Conservation (phyloP, 2,888 invertebrate species). For the Tenodera sinensis region DNA sequence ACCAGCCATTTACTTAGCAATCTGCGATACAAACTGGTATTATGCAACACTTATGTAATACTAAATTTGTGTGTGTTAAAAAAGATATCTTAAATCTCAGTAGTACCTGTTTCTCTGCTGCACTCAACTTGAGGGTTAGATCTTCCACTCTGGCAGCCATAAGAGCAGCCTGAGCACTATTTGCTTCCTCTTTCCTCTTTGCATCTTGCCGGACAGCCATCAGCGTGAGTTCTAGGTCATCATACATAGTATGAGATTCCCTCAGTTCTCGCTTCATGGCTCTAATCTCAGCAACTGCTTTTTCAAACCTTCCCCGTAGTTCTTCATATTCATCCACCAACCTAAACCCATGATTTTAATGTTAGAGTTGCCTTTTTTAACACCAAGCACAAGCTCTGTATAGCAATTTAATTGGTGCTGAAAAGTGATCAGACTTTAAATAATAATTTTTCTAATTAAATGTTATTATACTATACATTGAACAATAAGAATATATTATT, state of each 20-base stretch:
- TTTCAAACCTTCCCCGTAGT: conserved; percentile 70
- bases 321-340: conserved; percentile 74
- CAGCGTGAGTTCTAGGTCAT: conserved; percentile 75
- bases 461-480: no score
- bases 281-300: conserved; percentile 78
- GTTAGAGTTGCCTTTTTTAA: neutral
- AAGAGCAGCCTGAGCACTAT: conserved; percentile 64
- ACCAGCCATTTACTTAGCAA: no score
- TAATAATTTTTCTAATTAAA: no score
- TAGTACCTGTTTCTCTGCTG: conserved; percentile 73
- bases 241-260: conserved; percentile 74
- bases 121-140: conserved; percentile 73
- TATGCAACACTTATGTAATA: no score
- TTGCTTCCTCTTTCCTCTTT: conserved; percentile 56
- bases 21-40: no score
- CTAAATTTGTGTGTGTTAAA: neutral
- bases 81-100: neutral
- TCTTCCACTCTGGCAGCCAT: conserved; percentile 83
- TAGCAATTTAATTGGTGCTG: no score
- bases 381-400: no score
- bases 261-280: conserved; percentile 77
- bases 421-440: no score
- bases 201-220: conserved; percentile 71
- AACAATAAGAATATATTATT: no score
- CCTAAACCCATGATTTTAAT: neutral